These are phyloP conservation scores for Rhorus exstirpatorius DNA, from an alignment of 2,888 invertebrate species.

Conservation along the genomic window DNA sequence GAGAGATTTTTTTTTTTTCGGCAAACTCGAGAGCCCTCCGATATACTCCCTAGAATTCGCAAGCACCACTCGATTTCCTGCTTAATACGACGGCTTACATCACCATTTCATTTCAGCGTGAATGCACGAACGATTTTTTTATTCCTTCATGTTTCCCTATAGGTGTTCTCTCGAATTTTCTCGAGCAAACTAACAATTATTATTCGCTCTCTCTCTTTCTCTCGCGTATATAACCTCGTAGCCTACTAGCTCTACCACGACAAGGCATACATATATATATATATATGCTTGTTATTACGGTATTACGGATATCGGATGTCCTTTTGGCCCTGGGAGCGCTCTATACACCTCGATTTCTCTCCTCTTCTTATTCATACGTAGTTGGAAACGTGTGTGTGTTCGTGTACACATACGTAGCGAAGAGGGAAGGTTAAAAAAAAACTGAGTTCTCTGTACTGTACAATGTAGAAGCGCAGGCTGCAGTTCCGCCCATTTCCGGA, in stretches of 20 bases:
- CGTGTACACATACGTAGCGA: conserved; percentile 67
- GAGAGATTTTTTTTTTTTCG: conserved; percentile 27
- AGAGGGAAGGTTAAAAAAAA: conserved; percentile 75
- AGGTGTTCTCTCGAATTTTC: conserved; percentile 43
- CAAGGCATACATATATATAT: conserved; percentile 29
- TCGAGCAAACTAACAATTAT: conserved; percentile 67
- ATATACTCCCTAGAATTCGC: conserved; percentile 71
- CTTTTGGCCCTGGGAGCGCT: conserved; percentile 78
- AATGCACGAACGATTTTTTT: conserved; percentile 75
- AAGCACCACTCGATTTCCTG: conserved; percentile 79
- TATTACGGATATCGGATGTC: conserved; percentile 86
- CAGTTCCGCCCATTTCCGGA: conserved; percentile 86
- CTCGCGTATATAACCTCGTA: conserved; percentile 65
- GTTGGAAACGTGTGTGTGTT: conserved; percentile 39
- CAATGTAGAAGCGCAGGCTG: conserved; percentile 83
- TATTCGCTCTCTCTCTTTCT: too few relatives aligned
- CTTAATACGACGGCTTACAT: conserved; percentile 79
- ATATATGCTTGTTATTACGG: conserved; percentile 82
- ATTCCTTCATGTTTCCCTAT: conserved; percentile 41
- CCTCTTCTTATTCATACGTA: conserved; percentile 64
- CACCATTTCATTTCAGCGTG: conserved; percentile 70
- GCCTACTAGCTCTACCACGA: conserved; percentile 45
- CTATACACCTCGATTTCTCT: conserved; percentile 71
- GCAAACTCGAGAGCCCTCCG: conserved; percentile 36
- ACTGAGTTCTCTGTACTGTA: conserved; percentile 78